Base-by-base conservation (phyloP, 2,888 invertebrate genomes). In the Arctia plantaginis region DNA sequence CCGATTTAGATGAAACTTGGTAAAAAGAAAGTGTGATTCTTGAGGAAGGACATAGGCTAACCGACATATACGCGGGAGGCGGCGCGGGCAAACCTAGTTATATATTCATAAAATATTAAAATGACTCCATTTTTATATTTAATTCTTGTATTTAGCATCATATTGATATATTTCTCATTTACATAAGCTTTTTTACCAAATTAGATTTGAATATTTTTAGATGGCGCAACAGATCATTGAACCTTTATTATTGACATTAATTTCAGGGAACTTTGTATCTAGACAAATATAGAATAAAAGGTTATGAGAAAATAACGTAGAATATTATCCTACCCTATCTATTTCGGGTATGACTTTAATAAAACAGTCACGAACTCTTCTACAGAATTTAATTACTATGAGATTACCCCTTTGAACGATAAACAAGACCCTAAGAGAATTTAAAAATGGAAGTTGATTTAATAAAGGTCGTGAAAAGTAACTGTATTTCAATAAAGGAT, bases 391-490 rank as follows among this genome's bases (percentile, higher is more conserved):
- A 69, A 80, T 77, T 77, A 82, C 70, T 64, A 51, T 55, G 39
- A 66, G 41, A 75, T 75, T 82, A 72, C n/a, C 69, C 69, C 75
- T 76, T 75, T 41, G 13, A 51, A 59, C 71, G 30, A 66, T 66
- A 80, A 82, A 80, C 66, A 84, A 74, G 30, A 23, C 1, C 13
- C 35, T 68, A 65, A 51, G 55, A 39, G 83, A 80, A 75, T 84
- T 69, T 82, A 73, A 82, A 35, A 51, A 66, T 66, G 62, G 18
- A 30, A 44, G 27, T 78, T 44, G 51, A 62, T 70, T 18, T 27
- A n/a, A 27, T 35, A 23, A 41, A 33, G 13, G 33, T 41, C 64
- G 7, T 69, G 65, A 51, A 65, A 64, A 71, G 41, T 68, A 67
- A 71, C 47, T 7, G 64, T n/a, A 55, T 59, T 69, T 55, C 44